These are phyloP conservation scores for Platynereis dumerilii DNA, from an alignment of 2,888 invertebrate genomes.

Conservation along the genomic window DNA sequence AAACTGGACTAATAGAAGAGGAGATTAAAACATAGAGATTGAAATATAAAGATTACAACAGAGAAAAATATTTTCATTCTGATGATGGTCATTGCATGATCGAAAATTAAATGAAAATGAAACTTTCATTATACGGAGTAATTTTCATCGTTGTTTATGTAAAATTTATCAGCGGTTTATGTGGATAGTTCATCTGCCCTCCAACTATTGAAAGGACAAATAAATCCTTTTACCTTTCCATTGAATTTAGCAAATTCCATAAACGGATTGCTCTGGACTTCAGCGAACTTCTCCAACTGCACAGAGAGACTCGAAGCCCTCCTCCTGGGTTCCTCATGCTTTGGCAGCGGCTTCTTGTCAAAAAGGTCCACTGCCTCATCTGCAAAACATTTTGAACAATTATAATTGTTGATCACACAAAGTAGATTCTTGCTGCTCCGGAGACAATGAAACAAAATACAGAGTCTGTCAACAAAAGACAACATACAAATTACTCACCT, in stretches of 20 bases:
- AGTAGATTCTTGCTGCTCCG: not conserved
- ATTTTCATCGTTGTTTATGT: no score
- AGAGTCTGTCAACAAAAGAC: not conserved
- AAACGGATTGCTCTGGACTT: conserved; percentile 84
- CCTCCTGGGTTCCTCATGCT: not conserved
- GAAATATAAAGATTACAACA: no score
- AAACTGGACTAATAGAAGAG: no score
- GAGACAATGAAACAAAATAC: not conserved
- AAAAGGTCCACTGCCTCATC: conserved; percentile 68
- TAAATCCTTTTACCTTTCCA: conserved; percentile 77
- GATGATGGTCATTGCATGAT: no score
- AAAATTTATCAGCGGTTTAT: no score
- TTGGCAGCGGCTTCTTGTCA: conserved; percentile 54
- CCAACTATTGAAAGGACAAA: no score
- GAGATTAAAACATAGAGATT: no score
- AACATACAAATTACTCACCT: no score
- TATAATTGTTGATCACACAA: not conserved
- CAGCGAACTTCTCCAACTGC: conserved; percentile 78
- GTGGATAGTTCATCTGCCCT: no score
- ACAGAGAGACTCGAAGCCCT: conserved; percentile 74
- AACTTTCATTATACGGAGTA: no score
- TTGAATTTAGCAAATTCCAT: conserved; percentile 90
- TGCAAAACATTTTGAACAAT: not conserved
- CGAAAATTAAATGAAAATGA: no score
- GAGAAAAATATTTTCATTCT: no score